These are phyloP conservation scores for Acropternis orthonyx DNA, from an alignment of 2,797 vertebrate species.

Conservation along the genomic window DNA sequence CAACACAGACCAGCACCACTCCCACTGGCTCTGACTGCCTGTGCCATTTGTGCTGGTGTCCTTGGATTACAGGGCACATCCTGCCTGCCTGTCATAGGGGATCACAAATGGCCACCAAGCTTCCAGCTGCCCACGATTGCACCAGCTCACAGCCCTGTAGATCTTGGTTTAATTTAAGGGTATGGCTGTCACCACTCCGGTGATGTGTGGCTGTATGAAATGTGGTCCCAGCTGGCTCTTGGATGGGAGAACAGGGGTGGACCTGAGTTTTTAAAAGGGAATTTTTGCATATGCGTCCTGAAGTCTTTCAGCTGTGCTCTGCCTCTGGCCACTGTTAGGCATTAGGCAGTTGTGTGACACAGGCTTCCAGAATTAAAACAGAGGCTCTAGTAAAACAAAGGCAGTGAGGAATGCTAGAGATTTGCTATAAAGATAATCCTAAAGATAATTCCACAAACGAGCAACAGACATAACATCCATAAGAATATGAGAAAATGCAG, in stretches of 20 bases:
- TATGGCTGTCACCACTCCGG: not conserved
- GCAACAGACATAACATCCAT: fast-evolving
- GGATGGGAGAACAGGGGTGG: not conserved
- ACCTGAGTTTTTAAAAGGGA: not conserved
- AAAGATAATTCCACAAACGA: not conserved
- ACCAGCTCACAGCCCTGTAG: not conserved
- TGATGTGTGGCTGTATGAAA: not conserved
- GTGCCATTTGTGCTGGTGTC: not conserved
- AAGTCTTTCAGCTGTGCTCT: not conserved
- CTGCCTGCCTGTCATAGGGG: not conserved
- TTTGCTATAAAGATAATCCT: not conserved
- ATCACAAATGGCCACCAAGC: not conserved
- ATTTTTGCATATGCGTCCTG: fast-evolving
- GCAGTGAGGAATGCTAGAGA: not conserved
- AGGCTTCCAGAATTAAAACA: not conserved
- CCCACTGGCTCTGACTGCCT: not conserved
- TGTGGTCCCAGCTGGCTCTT: not conserved
- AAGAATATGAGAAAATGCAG: not conserved
- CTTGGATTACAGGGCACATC: not conserved
- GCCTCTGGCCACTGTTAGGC: not conserved
- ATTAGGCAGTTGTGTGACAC: not conserved
- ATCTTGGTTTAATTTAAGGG: not conserved
- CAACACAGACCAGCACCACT: not conserved
- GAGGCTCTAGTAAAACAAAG: not conserved
- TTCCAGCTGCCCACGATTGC: fast-evolving